Conservation (phyloP, 2,888 invertebrate species). For the Eilema depressum region DNA sequence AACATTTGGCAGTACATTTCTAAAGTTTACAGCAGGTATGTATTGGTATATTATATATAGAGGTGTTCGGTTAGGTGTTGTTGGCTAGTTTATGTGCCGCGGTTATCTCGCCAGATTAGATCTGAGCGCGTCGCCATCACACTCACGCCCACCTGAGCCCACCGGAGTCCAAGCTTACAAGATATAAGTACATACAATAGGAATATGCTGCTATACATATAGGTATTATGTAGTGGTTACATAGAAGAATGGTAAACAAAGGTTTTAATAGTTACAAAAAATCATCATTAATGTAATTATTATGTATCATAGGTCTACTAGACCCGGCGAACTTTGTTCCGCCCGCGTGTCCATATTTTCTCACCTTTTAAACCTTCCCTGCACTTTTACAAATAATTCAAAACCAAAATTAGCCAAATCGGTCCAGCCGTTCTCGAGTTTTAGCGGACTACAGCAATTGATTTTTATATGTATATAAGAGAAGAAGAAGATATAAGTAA, state of each 20-base stretch:
- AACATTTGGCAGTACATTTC: constrained; percentile 27
- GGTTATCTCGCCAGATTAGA: constrained; percentile 76
- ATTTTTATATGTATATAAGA: too few relatives aligned
- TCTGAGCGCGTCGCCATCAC: constrained; percentile 62
- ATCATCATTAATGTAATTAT: too few relatives aligned
- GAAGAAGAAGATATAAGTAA: too few relatives aligned
- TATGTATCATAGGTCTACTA: too few relatives aligned
- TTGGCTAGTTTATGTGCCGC: constrained; percentile 69
- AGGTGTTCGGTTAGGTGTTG: constrained; percentile 50
- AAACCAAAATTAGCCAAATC: too few relatives aligned
- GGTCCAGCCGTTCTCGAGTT: too few relatives aligned
- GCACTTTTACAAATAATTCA: too few relatives aligned
- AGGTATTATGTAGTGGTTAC: not conserved
- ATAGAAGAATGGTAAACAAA: not conserved
- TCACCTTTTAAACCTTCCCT: too few relatives aligned
- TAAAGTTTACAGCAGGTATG: constrained; percentile 28
- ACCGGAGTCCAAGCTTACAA: constrained; percentile 47
- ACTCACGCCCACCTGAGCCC: constrained; percentile 72
- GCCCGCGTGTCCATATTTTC: too few relatives aligned
- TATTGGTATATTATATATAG: constrained; percentile 27
- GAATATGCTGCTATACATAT: constrained; percentile 1
- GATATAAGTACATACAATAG: constrained; percentile 25
- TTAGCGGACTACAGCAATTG: too few relatives aligned
- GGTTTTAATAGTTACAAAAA: too few relatives aligned
- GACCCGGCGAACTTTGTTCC: too few relatives aligned